phyloP scores from a whole-genome alignment of 2,888 invertebrate species.

The Carcina quercana region DNA sequence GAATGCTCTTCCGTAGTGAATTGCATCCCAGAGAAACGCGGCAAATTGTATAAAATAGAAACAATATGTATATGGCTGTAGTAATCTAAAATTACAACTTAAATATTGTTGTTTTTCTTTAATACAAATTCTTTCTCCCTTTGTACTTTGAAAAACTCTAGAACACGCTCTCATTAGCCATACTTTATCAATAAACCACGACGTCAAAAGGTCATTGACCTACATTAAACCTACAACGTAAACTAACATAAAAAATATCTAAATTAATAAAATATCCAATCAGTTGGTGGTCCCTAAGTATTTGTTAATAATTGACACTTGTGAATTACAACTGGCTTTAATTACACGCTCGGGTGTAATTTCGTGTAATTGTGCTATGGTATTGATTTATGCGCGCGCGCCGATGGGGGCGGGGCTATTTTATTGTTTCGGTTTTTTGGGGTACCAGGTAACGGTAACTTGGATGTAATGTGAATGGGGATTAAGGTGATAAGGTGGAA shows the following conservation, averaged over 20 bases:
- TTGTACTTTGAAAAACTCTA: too few relatives aligned
- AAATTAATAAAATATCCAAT: constrained; percentile 12
- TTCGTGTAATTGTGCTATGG: constrained; percentile 58
- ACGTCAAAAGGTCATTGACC: not conserved
- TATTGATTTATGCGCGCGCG: constrained; percentile 52
- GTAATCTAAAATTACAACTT: too few relatives aligned
- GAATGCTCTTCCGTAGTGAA: too few relatives aligned
- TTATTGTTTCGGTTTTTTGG: constrained; percentile 52
- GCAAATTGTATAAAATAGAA: too few relatives aligned
- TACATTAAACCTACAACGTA: not conserved
- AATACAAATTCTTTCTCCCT: too few relatives aligned
- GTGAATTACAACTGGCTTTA: constrained; percentile 53
- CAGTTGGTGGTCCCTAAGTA: constrained; percentile 53
- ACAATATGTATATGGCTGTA: too few relatives aligned
- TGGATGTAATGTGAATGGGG: too few relatives aligned
- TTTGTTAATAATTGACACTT: constrained; percentile 58
- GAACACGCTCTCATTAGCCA: not conserved
- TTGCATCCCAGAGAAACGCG: too few relatives aligned
- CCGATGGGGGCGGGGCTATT: constrained; percentile 47
- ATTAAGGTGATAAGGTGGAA: too few relatives aligned
- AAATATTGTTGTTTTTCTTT: too few relatives aligned
- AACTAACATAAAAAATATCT: constrained; percentile 1
- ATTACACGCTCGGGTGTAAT: constrained; percentile 50
- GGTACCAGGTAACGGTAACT: constrained; percentile 38
- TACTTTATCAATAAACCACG: not conserved